A percentile compares a stretch with the other conserved stretches of the same genome.
Evolutionary conservation across 2,888 invertebrate species (phyloP).

Genomic region (Sericinus montela): DNA sequence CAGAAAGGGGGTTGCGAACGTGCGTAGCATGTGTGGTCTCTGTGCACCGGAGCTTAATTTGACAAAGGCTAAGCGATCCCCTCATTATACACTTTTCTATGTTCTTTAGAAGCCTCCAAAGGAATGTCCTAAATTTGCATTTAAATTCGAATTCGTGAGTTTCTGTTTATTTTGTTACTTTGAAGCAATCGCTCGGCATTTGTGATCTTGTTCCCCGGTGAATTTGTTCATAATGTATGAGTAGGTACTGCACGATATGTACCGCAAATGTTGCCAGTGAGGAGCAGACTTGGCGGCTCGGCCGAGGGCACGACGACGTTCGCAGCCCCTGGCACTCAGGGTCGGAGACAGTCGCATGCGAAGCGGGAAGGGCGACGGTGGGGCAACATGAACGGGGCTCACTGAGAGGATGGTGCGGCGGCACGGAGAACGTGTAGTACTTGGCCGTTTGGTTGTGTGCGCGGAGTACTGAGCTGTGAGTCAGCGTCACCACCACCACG

Average conservation of each 20-base stretch:
- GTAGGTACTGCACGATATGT: constrained; percentile 52
- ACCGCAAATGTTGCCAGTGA: constrained; percentile 62
- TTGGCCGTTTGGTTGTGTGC: constrained; percentile 82
- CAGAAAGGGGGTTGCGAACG: constrained; percentile 78
- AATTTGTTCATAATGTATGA: constrained; percentile 32
- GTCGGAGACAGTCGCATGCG: constrained; percentile 79
- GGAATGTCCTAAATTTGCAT: constrained; percentile 12
- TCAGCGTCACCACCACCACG: constrained; percentile 88
- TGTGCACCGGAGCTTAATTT: constrained; percentile 47
- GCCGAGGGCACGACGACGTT: constrained; percentile 61
- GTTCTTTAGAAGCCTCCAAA: constrained; percentile 17
- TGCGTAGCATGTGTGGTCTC: constrained; percentile 59
- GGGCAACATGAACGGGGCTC: constrained; percentile 80
- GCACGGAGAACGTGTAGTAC: constrained; percentile 82
- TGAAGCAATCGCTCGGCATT: constrained; percentile 38
- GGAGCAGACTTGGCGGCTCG: constrained; percentile 38
- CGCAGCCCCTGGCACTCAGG: constrained; percentile 76
- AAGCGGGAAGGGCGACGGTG: constrained; percentile 79
- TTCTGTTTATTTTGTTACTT: constrained; percentile 18
- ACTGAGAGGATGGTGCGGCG: constrained; percentile 80
- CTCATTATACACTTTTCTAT: constrained; percentile 16
- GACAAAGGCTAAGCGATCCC: constrained; percentile 49
- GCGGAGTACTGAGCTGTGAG: constrained; percentile 83
- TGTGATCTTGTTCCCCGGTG: constrained; percentile 37
- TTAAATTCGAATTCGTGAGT: constrained; percentile 11